Percentiles rank a stretch among this genome's conserved stretches.
Conservation (phyloP, 2,888 invertebrate species). For the Himalopsyche tibetana region DNA sequence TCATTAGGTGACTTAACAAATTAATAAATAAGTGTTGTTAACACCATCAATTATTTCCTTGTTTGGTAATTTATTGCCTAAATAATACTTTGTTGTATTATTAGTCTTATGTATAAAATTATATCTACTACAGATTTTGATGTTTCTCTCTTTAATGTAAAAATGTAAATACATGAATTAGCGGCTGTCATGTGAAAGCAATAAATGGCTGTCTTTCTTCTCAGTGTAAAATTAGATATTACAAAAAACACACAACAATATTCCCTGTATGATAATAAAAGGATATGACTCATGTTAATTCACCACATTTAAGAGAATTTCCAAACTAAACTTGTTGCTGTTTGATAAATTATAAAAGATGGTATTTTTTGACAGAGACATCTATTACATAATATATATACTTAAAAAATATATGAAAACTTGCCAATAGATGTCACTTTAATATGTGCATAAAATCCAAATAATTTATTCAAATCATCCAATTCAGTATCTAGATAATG, state of each 20-base stretch:
- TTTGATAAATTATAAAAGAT: no score
- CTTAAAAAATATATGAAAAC: no score
- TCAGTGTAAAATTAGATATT: background rate
- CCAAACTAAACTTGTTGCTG: no score
- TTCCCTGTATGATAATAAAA: no score
- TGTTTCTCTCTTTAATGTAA: constrained; percentile 46
- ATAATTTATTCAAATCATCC: no score
- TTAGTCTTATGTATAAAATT: constrained; percentile 52
- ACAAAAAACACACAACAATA: background rate
- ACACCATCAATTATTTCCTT: constrained; percentile 58
- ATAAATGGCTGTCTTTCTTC: background rate
- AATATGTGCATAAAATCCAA: no score
- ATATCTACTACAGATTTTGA: constrained; percentile 20
- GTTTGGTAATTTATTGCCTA: constrained; percentile 50
- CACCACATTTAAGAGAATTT: no score
- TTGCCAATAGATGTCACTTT: no score
- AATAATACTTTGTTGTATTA: constrained; percentile 8
- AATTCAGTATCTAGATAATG: no score
- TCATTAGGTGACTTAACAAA: constrained; percentile 57
- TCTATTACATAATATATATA: no score
- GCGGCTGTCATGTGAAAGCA: background rate
- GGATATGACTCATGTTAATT: no score
- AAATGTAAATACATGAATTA: background rate
- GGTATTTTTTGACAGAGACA: no score
- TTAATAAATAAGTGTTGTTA: constrained; percentile 59